These are phyloP conservation scores for Meda fulgida DNA, from an alignment of 2,797 vertebrate genomes.

Conservation along the genomic window DNA sequence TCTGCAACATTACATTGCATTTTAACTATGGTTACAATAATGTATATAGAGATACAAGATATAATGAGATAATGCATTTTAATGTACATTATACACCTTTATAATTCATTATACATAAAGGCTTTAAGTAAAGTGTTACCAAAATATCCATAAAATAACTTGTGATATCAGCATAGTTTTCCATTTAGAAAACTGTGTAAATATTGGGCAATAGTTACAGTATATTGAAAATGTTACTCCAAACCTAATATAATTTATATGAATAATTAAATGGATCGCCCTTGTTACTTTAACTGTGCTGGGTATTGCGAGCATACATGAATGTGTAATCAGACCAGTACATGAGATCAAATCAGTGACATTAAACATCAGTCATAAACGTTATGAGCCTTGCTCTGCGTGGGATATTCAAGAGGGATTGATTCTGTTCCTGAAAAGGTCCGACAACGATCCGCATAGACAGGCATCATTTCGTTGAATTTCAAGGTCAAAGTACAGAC, in stretches of 20 bases:
- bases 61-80: not conserved
- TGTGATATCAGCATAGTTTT: not conserved
- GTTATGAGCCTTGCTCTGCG: not conserved
- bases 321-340: not conserved
- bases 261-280: not conserved
- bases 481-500: conserved; percentile 84
- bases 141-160: not conserved
- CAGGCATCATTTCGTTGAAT: conserved; percentile 76
- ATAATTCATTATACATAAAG: not conserved
- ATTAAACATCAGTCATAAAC: not conserved
- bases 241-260: not conserved
- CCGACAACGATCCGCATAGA: conserved; percentile 64
- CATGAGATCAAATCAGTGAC: not conserved
- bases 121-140: not conserved
- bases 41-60: not conserved
- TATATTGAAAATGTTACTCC: not conserved
- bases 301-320: not conserved
- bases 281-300: not conserved
- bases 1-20: not conserved
- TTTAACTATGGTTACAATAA: not conserved
- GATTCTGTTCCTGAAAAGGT: conserved; percentile 47
- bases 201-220: not conserved
- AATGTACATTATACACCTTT: not conserved
- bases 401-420: conserved; percentile 16
- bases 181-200: not conserved